These are phyloP conservation scores for Cephus pygmeus DNA, from an alignment of 2,888 invertebrate species.

Conservation along the genomic window DNA sequence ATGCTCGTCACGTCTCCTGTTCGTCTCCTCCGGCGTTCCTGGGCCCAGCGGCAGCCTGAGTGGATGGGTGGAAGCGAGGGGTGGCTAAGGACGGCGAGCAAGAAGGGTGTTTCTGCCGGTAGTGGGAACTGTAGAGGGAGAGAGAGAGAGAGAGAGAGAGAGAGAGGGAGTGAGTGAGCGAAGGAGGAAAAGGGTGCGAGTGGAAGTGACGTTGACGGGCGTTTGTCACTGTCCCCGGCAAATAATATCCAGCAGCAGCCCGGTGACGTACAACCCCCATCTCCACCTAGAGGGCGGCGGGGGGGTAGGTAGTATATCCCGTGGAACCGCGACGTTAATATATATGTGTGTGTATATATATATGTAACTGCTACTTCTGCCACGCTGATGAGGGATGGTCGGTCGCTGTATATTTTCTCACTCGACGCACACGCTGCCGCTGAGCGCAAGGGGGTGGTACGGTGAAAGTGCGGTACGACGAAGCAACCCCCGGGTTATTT, in stretches of 20 bases:
- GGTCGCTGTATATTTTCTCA: constrained; percentile 66
- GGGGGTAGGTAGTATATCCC: not conserved
- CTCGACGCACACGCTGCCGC: constrained; percentile 25
- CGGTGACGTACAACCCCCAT: constrained; percentile 23
- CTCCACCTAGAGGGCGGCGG: not conserved
- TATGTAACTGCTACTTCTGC: not conserved
- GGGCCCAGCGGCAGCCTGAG: constrained; percentile 26
- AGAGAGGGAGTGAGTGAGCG: constrained; percentile 8
- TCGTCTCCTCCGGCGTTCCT: constrained; percentile 44
- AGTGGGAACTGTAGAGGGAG: not conserved
- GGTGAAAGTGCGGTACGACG: not conserved
- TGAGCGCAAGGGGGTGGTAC: not conserved
- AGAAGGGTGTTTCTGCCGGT: constrained; percentile 10
- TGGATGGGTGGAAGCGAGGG: constrained; percentile 30
- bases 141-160: constrained; percentile 3
- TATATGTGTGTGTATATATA: not conserved
- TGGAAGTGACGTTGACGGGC: constrained; percentile 63
- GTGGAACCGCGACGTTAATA: not conserved
- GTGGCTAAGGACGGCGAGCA: constrained; percentile 20
- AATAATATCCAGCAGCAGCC: constrained; percentile 59
- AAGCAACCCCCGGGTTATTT: not conserved
- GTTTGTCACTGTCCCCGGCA: constrained; percentile 64
- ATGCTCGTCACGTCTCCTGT: constrained; percentile 62
- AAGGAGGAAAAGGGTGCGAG: constrained; percentile 37
- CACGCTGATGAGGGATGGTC: constrained; percentile 20